Evolutionary conservation across 2,113 vertebrate genomes (phyloP).

Genomic region (Trogon surrucura): DNA sequence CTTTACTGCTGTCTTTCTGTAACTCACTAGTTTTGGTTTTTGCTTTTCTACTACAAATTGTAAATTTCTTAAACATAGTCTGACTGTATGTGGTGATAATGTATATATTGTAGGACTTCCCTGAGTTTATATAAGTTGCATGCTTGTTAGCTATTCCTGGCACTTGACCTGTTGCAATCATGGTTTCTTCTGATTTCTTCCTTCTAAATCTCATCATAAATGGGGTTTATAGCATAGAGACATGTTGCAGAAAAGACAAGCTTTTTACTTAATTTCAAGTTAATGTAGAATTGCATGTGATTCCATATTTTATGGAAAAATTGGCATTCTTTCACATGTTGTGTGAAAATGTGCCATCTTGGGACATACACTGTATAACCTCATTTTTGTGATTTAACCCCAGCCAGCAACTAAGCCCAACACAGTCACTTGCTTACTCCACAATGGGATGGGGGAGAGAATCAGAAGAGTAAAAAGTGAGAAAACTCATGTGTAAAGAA

Average conservation of each 20-base stretch:
- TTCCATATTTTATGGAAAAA: not conserved
- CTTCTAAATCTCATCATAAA: not conserved
- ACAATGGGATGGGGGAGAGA: too few species aligned
- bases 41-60: not conserved
- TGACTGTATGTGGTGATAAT: not conserved
- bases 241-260: not conserved
- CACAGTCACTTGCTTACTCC: too few species aligned
- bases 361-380: not conserved
- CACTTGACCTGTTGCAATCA: not conserved
- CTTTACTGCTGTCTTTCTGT: not conserved
- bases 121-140: not conserved
- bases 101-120: not conserved
- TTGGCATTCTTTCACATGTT: not conserved
- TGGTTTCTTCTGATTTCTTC: not conserved
- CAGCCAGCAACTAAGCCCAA: too few species aligned
- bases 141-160: not conserved
- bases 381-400: too few species aligned
- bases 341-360: not conserved
- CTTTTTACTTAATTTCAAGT: not conserved
- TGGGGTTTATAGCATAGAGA: not conserved
- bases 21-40: not conserved
- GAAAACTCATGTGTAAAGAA: too few species aligned
- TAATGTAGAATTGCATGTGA: not conserved
- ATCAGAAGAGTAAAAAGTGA: too few species aligned
- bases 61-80: not conserved